Evolutionary conservation across 2,888 invertebrate genomes (phyloP).

Genomic region (Tryphoninae sp.): DNA sequence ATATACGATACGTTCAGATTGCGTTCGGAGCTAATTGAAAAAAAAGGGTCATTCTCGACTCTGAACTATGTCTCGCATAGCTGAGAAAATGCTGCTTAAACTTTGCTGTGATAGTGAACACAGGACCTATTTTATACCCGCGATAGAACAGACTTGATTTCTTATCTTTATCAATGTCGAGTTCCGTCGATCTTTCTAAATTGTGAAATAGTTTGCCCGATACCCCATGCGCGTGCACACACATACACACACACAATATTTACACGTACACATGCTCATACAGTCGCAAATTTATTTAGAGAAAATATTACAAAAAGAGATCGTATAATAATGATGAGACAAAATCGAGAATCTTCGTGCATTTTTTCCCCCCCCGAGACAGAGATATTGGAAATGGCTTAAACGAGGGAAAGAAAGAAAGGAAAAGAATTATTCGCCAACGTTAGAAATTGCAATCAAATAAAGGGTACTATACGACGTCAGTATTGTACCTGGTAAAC

Average conservation of each 20-base stretch:
- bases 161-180: conserved; percentile 23
- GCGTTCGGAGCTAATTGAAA: conserved; percentile 37
- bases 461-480: conserved; percentile 68
- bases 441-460: conserved; percentile 65
- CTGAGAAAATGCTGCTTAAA: conserved; percentile 72
- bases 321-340: conserved; percentile 42
- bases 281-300: conserved; percentile 32
- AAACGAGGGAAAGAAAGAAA: conserved; percentile 24
- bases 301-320: conserved; percentile 28
- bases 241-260: conserved; percentile 23
- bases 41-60: conserved; percentile 65
- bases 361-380: conserved; percentile 50
- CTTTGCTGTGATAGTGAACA: conserved; percentile 80
- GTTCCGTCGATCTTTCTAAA: conserved; percentile 25
- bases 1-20: conserved; percentile 63
- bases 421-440: conserved; percentile 43
- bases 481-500: conserved; percentile 69
- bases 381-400: conserved; percentile 33
- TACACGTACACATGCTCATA: conserved; percentile 17
- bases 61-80: conserved; percentile 31
- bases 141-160: conserved; percentile 31
- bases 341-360: conserved; percentile 47
- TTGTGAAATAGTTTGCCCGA: conserved; percentile 17
- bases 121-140: conserved; percentile 72
- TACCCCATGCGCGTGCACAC: neutral